Evolutionary conservation across 2,113 vertebrate genomes (phyloP).

Genomic region (Rhinoptilus africanus): DNA sequence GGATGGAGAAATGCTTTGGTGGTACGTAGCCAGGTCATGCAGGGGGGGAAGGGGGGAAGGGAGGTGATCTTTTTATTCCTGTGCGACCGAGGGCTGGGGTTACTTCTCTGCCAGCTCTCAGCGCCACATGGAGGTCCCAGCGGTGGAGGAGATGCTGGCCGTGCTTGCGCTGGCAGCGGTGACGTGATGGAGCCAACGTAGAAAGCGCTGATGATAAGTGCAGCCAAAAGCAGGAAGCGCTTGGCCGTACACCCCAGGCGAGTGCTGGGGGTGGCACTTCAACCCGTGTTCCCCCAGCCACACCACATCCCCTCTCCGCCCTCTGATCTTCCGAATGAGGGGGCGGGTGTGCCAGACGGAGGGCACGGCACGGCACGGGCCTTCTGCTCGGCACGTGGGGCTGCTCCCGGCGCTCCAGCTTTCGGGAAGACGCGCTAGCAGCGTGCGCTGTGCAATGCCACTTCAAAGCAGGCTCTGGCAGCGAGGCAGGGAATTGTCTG

Average conservation of each 20-base stretch:
- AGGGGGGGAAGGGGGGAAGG: not conserved
- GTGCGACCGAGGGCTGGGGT: fast-evolving
- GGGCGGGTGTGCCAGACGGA: not conserved
- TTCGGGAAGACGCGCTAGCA: not conserved
- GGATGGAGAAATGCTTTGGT: not conserved
- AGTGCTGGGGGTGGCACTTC: not conserved
- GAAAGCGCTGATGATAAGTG: fast-evolving
- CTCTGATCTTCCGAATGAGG: not conserved
- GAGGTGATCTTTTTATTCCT: not conserved
- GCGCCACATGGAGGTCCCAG: fast-evolving
- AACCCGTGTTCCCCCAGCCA: not conserved
- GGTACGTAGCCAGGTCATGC: not conserved
- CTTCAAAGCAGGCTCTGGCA: constrained; percentile 70
- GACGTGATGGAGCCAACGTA: fast-evolving
- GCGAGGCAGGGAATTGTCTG: constrained; percentile 25
- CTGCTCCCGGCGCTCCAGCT: not conserved
- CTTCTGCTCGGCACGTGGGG: constrained; percentile 24
- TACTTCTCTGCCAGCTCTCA: not conserved
- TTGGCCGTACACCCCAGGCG: fast-evolving
- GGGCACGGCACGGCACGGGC: not conserved
- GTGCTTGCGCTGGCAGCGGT: not conserved
- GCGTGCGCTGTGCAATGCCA: not conserved
- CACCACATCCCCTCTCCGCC: constrained; percentile 7
- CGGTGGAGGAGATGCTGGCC: not conserved
- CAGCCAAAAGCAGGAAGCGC: not conserved